Evolutionary conservation across 2,797 vertebrate species (phyloP), one percentile per base, ranked within the genome.

Genomic region (Notolabrus celidotus): DNA sequence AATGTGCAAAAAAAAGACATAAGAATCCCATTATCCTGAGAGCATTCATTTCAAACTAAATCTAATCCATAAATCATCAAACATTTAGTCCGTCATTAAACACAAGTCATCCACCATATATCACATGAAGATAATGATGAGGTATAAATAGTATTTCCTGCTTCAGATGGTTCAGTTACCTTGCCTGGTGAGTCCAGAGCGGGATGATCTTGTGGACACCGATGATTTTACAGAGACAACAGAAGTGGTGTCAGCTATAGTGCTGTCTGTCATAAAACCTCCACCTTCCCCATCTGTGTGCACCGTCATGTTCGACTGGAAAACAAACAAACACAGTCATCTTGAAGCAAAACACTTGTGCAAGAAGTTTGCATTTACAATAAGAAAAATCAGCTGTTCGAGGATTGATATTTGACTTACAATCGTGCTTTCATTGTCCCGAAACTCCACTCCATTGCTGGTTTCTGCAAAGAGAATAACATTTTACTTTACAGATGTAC

Each of bases 371-470:
- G 5, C 22, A 23, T 59, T 45, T 39, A 7, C 1, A 58, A 15
- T 25, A 10, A 54, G 4, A 52, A 59, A 50, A 72, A 45, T 67
- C 20, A 41, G 9, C 10, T 38, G 47, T 3, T 33, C 17, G 27
- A 25, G 5, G 19, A 59, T 12, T 36, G 29, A 52, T 43, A 12
- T 34, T 2, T 46, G 38, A 87, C 95, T 96, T 92, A 99, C 97
- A 92, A 95, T 93, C 79, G 95, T 89, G 77, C 96, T 98, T 91
- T 94, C 93, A 82, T 94, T 93, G 71, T 99, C 97, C 83, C 89
- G 92, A 77, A 91, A 95, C 85, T 96, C 95, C 85, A 94, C 88
- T 80, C 92, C 93, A 80, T 88, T 89, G 75, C 92, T 92, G 78
- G 94, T 96, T 88, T 97, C 97, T 98, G 88, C 3, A 83, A 93